Base-by-base conservation (phyloP, 1,140 invertebrate genomes). In the Bemisia tabaci region DNA sequence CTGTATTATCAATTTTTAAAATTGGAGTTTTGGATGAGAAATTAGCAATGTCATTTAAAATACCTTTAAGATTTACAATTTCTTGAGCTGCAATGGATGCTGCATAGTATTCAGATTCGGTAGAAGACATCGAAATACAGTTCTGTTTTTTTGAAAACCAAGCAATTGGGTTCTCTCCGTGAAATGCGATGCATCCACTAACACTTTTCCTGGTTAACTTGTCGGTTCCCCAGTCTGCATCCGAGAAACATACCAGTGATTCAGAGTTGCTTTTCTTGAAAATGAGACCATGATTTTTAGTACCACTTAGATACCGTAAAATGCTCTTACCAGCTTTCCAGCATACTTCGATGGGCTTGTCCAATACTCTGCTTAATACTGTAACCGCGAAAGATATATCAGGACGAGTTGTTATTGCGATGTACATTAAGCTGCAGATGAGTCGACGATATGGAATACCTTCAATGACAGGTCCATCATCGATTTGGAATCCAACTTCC, bases 261-360 rank as follows among this genome's bases (percentile, higher is more conserved):
- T 22, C 22, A 65, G 64, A 26, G 12, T 66, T 21, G n/a, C 26
- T 22, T 58, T 69, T 70, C 25, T 62, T 63, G 48, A 60, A 72
- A 24, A 58, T 65, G 27, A 72, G 60, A 60, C 60, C 66, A 23
- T 64, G n/a, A 61, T 68, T 60, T 67, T 71, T 71, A 39, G 72
- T 71, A 26, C 58, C 62, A 59, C 69, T 72, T 58, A 74, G 67
- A 65, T 74, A 74, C 12, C 70, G 62, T 25, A 74, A 67, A 66
- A 73, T 68, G 66, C 71, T 64, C 68, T 73, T 74, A 59, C 22
- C 71, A 48, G 70, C 71, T 63, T 39, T 70, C 71, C 73, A 74
- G 24, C 65, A 48, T 59, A 62, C 27, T 71, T 23, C 5, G 5
- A 17, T 48, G 5, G 33, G 33, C 17, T 17, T 9, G 33, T 48